Conservation (phyloP, 2,113 vertebrate species). For the Colius striatus region DNA sequence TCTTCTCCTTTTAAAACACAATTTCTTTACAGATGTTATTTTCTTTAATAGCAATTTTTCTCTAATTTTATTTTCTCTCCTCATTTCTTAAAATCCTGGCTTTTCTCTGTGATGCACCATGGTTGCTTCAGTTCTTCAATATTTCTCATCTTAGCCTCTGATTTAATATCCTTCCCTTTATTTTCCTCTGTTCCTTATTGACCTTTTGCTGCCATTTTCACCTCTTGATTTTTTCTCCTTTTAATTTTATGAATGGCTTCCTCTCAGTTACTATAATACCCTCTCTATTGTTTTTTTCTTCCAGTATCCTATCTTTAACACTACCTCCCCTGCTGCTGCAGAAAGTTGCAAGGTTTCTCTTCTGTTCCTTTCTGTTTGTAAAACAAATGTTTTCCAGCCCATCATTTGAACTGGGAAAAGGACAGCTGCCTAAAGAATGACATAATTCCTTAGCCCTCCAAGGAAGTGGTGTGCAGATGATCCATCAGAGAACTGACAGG, state of each 20-base stretch:
- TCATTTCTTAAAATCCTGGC: background rate
- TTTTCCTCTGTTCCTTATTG: background rate
- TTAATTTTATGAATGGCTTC: background rate
- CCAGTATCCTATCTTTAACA: background rate
- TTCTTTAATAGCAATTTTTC: background rate
- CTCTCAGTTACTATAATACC: background rate
- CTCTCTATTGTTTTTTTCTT: background rate
- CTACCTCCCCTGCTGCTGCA: slow-evolving; percentile 41
- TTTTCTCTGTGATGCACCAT: no score
- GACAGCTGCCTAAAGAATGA: background rate
- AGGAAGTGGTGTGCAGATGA: background rate
- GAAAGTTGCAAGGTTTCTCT: background rate
- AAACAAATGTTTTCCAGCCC: background rate
- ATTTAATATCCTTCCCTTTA: background rate
- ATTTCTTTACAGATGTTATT: background rate
- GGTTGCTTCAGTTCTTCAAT: background rate
- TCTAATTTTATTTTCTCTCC: background rate
- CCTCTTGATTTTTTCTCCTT: slow-evolving; percentile 7
- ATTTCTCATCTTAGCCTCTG: background rate
- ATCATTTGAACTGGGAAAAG: background rate
- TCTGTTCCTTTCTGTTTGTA: background rate
- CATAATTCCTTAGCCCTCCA: background rate
- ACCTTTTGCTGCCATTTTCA: background rate
- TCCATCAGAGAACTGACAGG: slow-evolving; percentile 1
- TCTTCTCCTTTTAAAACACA: background rate